Conservation (phyloP, 92 coral and sea anemone genomes). For the Palythoa caribaeorum region DNA sequence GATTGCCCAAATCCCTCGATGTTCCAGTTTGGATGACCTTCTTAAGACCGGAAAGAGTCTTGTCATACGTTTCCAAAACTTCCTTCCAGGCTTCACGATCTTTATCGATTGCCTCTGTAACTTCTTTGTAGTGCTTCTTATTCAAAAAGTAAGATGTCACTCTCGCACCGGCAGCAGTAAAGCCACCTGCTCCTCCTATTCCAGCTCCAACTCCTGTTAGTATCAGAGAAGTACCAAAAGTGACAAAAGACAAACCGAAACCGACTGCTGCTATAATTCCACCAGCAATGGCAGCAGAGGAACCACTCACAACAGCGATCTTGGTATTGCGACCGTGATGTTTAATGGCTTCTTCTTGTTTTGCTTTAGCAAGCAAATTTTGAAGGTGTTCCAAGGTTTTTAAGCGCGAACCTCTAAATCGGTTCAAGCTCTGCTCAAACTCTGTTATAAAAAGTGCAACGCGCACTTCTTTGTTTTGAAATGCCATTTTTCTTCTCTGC, state of each 20-base stretch:
- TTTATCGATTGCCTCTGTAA: slow-evolving; percentile 46
- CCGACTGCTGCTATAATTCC: slow-evolving; percentile 52
- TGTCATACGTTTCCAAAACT: not conserved
- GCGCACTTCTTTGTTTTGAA: too few relatives aligned
- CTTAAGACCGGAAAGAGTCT: not conserved
- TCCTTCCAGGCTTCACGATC: slow-evolving; percentile 30
- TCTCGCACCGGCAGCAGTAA: slow-evolving; percentile 59
- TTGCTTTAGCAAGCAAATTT: not conserved
- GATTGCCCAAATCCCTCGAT: not conserved
- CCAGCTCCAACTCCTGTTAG: slow-evolving; percentile 70
- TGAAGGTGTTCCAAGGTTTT: slow-evolving; percentile 11
- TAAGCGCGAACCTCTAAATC: not conserved
- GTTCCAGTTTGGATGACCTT: not conserved
- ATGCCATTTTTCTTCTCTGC: too few relatives aligned
- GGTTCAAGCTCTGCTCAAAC: not conserved
- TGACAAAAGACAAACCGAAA: slow-evolving; percentile 61
- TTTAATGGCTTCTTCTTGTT: slow-evolving; percentile 11
- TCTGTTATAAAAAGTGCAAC: too few relatives aligned
- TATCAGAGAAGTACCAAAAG: slow-evolving; percentile 63
- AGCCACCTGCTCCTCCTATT: slow-evolving; percentile 70
- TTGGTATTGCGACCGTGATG: slow-evolving; percentile 54
- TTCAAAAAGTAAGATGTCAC: slow-evolving; percentile 44
- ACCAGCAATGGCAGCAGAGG: slow-evolving; percentile 62
- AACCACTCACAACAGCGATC: slow-evolving; percentile 53
- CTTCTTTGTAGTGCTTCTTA: slow-evolving; percentile 54